These are phyloP conservation scores for Cephus spinipes DNA, from an alignment of 2,888 invertebrate species.

Conservation along the genomic window DNA sequence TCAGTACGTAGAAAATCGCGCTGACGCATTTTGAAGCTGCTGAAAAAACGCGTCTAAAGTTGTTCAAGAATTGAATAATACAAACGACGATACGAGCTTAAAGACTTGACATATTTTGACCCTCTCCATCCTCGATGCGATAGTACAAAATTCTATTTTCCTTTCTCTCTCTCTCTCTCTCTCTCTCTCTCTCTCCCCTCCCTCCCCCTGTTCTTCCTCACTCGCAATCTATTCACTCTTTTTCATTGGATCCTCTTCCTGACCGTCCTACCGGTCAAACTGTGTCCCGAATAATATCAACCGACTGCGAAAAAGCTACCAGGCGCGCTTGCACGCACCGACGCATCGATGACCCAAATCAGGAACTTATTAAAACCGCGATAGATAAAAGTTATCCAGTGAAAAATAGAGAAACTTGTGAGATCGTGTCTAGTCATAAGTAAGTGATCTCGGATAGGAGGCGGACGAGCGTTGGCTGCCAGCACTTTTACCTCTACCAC, in stretches of 20 bases:
- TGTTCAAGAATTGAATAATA: background rate
- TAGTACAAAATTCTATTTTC: background rate
- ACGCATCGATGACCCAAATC: conserved; percentile 46
- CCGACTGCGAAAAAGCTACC: background rate
- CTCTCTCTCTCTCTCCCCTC: conserved; percentile 11
- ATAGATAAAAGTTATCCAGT: conserved; percentile 47
- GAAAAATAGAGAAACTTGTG: conserved; percentile 39
- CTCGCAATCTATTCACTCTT: background rate
- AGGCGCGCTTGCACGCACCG: conserved; percentile 15
- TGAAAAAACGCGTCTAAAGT: background rate
- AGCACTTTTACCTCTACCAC: background rate
- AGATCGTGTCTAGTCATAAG: conserved; percentile 61
- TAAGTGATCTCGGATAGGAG: conserved; percentile 52
- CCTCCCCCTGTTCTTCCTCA: conserved; percentile 7
- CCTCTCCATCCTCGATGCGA: too few species aligned
- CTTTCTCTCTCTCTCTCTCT: background rate
- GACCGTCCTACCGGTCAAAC: background rate
- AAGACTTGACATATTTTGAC: too few species aligned
- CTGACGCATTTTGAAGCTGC: background rate
- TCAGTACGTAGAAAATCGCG: background rate
- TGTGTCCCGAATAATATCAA: background rate
- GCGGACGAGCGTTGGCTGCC: conserved; percentile 17
- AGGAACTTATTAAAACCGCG: conserved; percentile 50
- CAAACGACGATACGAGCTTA: too few species aligned
- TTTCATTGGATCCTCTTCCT: background rate